These are phyloP conservation scores for Muscidifurax raptorellus DNA, from an alignment of 1,140 invertebrate species.

Conservation along the genomic window DNA sequence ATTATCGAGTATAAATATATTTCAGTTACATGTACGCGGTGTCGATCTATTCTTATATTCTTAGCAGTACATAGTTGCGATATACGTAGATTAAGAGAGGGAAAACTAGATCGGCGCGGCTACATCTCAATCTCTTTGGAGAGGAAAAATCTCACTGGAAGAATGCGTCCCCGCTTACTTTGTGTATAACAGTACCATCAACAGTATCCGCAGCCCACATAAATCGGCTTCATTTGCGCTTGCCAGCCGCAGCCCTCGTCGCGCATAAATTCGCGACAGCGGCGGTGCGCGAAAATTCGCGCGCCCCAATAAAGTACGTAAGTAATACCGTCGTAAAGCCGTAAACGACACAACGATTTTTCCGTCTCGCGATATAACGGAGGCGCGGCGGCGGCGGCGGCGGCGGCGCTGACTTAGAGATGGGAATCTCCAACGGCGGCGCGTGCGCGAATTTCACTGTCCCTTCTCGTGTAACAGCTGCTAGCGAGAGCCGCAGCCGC, in stretches of 20 bases:
- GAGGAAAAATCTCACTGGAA: background rate
- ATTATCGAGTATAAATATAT: background rate
- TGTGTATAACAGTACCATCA: background rate
- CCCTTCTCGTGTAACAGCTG: background rate
- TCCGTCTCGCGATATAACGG: background rate
- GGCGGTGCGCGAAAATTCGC: background rate
- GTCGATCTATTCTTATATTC: no score
- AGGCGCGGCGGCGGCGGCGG: background rate
- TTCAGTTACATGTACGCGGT: background rate
- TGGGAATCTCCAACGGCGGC: background rate
- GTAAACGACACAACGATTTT: background rate
- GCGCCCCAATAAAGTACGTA: slow-evolving; percentile 17
- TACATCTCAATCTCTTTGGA: background rate
- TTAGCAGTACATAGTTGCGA: no score
- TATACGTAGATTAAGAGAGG: background rate
- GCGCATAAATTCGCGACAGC: slow-evolving; percentile 16
- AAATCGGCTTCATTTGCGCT: slow-evolving; percentile 12
- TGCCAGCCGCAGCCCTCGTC: background rate
- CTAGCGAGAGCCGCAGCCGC: background rate
- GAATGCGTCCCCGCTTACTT: background rate
- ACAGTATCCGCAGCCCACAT: background rate
- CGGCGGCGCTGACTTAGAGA: background rate
- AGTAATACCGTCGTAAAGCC: slow-evolving; percentile 35
- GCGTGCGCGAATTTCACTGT: slow-evolving; percentile 19
- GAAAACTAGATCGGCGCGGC: background rate